Base-by-base conservation (phyloP, 2,888 invertebrate genomes). In the Aethes cnicana region DNA sequence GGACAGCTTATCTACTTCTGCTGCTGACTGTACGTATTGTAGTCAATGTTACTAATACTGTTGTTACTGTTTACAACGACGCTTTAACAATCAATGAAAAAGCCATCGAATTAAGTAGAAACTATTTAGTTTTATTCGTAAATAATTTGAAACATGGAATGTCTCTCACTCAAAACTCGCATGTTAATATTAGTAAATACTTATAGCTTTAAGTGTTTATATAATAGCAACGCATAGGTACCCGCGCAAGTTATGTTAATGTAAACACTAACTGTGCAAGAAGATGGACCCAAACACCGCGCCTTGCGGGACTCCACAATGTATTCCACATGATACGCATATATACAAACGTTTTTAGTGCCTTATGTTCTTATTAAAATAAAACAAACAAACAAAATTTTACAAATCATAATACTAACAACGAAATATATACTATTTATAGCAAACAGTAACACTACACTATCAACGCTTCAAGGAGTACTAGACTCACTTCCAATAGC, bases 151-250 rank as follows among this genome's bases (percentile, higher is more conserved):
- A 39, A 39, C 46, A 52, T 55, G 57, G 53, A 9, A 56, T 58
- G 35, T 63, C 66, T 70, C 72, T 74, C 75, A 82, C 84, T 86
- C 85, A 82, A 75, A 79, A 76, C 74, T 70, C 65, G 68, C 53
- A 58, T 37, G 59, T 54, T 57, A 58, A 58, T 65, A 69, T 63
- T n/a, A n/a, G n/a, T n/a, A n/a, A 59, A 59, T 62, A 63, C 62
- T 68, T 75, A 79, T 85, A 89, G 89, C 88, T 89, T 88, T 89
- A 87, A 87, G 86, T 89, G 88, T 89, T 82, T 72, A 71, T 71
- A 73, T 72, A 73, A 74, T 75, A 68, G 72, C 74, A 79, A 74
- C 67, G 76, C 81, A 73, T 81, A 78, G 72, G 81, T 74, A 82
- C 79, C 84, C 79, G 72, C 71, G 69, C 68, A 72, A 71, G 68